Conservation (phyloP, 23 tunicate genomes). For the Halocynthia aurantium region DNA sequence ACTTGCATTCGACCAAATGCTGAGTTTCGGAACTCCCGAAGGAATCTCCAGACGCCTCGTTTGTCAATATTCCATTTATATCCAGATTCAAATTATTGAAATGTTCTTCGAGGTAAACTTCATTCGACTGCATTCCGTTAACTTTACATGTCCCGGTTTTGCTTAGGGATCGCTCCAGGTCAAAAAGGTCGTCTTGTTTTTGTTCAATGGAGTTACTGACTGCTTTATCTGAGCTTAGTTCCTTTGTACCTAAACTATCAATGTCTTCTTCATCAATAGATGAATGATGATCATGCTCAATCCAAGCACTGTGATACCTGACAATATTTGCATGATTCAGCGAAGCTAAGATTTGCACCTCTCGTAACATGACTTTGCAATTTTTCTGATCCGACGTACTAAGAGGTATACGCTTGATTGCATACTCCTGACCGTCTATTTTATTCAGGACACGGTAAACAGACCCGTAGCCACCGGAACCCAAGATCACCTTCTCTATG, state of each 20-base stretch:
- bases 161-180: too few species aligned
- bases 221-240: too few species aligned
- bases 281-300: slow-evolving; percentile 36
- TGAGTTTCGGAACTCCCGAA: too few species aligned
- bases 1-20: too few species aligned
- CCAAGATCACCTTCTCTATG: slow-evolving; percentile 39
- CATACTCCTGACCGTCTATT: slow-evolving; percentile 69
- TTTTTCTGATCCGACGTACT: slow-evolving; percentile 4
- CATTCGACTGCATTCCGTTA: too few species aligned
- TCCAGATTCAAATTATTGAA: too few species aligned
- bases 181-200: too few species aligned
- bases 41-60: too few species aligned
- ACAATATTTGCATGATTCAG: slow-evolving; percentile 65
- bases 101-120: too few species aligned
- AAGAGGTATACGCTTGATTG: slow-evolving; percentile 55
- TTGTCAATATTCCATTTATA: too few species aligned
- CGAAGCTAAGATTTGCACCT: slow-evolving; percentile 48
- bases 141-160: too few species aligned
- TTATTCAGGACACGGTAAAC: slow-evolving; percentile 43
- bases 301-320: slow-evolving; percentile 72
- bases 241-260: background rate
- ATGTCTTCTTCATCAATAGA: background rate
- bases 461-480: slow-evolving; percentile 52
- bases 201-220: too few species aligned
- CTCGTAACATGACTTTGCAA: slow-evolving; percentile 22